phyloP scores from a whole-genome alignment of 2,797 vertebrate genomes.

The Anisognathus igniventris region DNA sequence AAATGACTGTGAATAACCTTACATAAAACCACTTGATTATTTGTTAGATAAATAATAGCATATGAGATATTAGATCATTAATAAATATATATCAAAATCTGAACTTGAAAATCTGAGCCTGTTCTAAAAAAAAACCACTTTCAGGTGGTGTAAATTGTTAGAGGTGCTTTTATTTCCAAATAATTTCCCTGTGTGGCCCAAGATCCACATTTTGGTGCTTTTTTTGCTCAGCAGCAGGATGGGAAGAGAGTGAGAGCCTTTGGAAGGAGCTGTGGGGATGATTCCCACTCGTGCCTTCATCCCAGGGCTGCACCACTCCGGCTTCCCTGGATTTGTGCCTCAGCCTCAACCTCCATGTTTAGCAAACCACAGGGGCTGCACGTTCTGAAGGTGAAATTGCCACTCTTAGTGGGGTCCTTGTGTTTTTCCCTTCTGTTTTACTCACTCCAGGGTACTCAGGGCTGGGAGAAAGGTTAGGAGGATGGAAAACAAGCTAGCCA shows the following conservation, averaged over 20 bases:
- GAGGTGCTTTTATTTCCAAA: not conserved
- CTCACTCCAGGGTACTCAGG: rapidly evolving
- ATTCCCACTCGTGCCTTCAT: not conserved
- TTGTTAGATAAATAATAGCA: not conserved
- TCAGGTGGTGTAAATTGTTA: not conserved
- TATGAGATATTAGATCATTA: not conserved
- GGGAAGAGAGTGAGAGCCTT: not conserved
- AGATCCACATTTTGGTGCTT: not conserved
- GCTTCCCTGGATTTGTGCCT: rapidly evolving
- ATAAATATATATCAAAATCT: not conserved
- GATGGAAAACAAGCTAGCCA: not conserved
- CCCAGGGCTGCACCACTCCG: not conserved
- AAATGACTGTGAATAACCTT: not conserved
- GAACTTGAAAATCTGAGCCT: not conserved
- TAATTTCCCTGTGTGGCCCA: not conserved
- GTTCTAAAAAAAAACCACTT: not conserved
- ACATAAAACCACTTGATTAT: rapidly evolving
- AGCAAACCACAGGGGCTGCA: not conserved
- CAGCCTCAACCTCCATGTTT: not conserved
- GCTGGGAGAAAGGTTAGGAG: not conserved
- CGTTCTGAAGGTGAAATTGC: not conserved
- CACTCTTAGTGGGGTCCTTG: no score
- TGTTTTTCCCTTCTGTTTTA: not conserved
- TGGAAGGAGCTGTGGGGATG: not conserved
- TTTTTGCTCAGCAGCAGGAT: not conserved